Evolutionary conservation across 23 tunicate genomes (phyloP), one percentile per base, ranked within the genome.

Genomic region (Botrylloides violaceus): DNA sequence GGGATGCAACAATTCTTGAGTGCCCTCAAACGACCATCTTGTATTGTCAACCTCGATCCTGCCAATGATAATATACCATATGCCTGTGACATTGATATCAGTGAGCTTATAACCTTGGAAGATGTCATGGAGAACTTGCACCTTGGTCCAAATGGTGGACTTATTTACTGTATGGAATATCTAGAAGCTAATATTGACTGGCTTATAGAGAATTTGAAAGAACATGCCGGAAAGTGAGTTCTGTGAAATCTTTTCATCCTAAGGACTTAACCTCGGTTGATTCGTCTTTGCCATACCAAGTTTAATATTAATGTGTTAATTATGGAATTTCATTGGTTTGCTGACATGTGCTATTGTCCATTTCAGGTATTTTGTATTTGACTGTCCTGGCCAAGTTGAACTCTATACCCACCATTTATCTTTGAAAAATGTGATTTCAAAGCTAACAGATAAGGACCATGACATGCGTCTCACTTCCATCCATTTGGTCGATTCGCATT

Each of bases 321-420:
- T n/a, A n/a, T n/a, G n/a, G 1, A 60, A 15, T 43, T 43, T 43
- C 53, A 43, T 43, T 43, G 53, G 53, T 43, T 43, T 7, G 15
- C 53, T 15, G 53, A 43, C 9, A 43, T 7, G 53, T 7, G 9
- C 15, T 43, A 9, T 7, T 43, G 15, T 43, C 53, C 71, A 65
- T 65, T 76, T 18, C 65, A 92, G 92, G 53, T 93, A 93, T 49
- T 76, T 72, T 47, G 72, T 93, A 9, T 85, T 93, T 34, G 98
- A 93, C 71, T 93, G 98, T 58, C 98, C 98, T 77, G 98, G 98
- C 12, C 98, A 93, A 49, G 81, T 93, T 25, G 98, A 93, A 57
- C 57, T 93, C 26, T 85, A 81, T 59, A 93, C 98, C 9, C 98
- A 93, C 68, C 92, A 84, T 60, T 61, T 35, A 31, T 58, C 87